Evolutionary conservation across 2,888 invertebrate genomes (phyloP), one percentile per base, ranked within the genome.

Genomic region (Hemithea aestivaria): DNA sequence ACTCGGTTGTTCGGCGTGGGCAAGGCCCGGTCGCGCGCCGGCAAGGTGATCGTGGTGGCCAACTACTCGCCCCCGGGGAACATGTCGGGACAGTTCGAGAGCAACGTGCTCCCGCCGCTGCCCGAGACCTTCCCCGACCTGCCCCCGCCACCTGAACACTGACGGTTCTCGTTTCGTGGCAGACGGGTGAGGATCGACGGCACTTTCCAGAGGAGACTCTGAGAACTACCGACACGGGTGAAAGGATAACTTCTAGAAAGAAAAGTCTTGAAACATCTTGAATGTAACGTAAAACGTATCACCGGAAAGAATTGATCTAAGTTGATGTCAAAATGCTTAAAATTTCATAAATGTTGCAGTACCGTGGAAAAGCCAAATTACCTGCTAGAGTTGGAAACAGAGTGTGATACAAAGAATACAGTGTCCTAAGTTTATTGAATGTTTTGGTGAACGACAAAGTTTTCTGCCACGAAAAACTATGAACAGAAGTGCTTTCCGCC

Each of bases 11-110:
- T 95, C 63, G 96, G 96, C 1, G 90, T 96, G 1, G 96, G 95
- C 5, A 94, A 94, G 65, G 94, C 95, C 1, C 89, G 91, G 33
- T 93, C 93, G 20, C 85, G 92, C 26, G 92, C 92, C 8, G 94
- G 94, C 7, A 94, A 94, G 64, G 89, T 94, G 27, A 92, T 94
- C 48, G 94, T 96, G 0, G 96, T 96, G 1, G 95, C 94, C 8
- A 94, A 94, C 77, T 96, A 96, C 72, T 90, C 91, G 23, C 95
- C 96, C 0, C 91, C 94, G 0, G 96, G 94, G 12, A 96, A 96
- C 73, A 72, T 90, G 21, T 90, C 92, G 1, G 94, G 94, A 5
- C 89, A 89, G 11, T 95, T 94, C 72, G 89, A 92, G 58, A 87
- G 89, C 35, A 96, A 96, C 76, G 95, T 96, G n/a, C 79, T 91